Conservation (phyloP, 2,797 vertebrate genomes). For the Pteronotus mesoamericanus region DNA sequence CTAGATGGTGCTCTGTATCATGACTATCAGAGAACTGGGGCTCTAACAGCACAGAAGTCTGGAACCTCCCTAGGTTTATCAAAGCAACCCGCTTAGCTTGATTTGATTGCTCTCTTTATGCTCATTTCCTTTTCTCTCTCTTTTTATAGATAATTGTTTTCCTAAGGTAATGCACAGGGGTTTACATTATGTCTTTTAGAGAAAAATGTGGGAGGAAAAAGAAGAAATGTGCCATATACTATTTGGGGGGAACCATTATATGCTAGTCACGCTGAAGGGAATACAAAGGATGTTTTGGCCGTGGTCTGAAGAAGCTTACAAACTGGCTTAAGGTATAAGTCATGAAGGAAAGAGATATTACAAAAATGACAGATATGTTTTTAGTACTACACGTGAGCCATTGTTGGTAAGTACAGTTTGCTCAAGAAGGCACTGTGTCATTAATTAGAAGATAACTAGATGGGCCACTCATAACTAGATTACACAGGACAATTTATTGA, state of each 20-base stretch:
- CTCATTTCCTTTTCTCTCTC: neutral
- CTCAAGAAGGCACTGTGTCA: neutral
- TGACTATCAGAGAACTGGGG: neutral
- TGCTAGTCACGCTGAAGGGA: neutral
- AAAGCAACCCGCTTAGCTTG: neutral
- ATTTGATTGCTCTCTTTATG: neutral
- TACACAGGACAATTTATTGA: neutral
- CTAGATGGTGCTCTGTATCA: constrained; percentile 60
- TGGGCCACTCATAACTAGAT: neutral
- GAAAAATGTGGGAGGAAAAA: neutral
- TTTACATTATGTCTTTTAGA: neutral
- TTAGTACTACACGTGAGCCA: neutral
- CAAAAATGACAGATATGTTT: neutral
- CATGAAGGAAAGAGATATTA: neutral
- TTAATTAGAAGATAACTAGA: neutral
- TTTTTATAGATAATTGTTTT: neutral
- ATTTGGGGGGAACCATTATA: neutral
- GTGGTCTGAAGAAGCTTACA: neutral
- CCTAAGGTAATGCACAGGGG: neutral
- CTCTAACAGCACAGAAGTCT: neutral
- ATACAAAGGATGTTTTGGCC: neutral
- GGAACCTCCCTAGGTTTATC: neutral
- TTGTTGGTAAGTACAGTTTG: neutral
- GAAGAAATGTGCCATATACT: neutral
- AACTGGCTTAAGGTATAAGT: neutral